Conservation (phyloP, 2,113 vertebrate genomes). For the Morone saxatilis region DNA sequence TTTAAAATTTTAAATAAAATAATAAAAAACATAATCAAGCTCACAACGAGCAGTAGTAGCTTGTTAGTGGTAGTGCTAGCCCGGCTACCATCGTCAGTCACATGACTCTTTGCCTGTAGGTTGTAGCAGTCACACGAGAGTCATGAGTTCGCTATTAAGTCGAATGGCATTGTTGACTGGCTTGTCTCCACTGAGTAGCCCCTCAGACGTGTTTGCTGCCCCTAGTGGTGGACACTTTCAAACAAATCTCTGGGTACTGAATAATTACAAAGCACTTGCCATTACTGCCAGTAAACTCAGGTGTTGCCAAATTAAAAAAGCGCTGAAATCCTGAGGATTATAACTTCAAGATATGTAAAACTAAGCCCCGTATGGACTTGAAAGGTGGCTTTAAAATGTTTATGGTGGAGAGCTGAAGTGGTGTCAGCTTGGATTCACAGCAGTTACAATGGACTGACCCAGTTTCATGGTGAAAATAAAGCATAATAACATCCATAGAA, state of each 20-base stretch:
- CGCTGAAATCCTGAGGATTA: background rate
- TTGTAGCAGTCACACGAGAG: too few species aligned
- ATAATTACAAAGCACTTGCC: too few species aligned
- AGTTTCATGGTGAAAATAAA: slow-evolving; percentile 19
- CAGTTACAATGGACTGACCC: slow-evolving; percentile 32
- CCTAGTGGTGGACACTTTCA: background rate
- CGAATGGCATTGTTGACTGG: background rate
- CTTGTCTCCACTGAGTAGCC: background rate
- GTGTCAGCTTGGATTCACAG: slow-evolving; percentile 16
- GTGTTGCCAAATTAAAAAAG: slow-evolving; percentile 1
- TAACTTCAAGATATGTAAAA: background rate
- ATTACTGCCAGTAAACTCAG: too few species aligned
- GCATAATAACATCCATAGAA: slow-evolving; percentile 18
- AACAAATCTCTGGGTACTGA: background rate
- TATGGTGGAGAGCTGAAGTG: background rate
- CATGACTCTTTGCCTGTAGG: too few species aligned
- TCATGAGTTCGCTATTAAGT: too few species aligned
- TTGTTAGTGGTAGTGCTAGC: too few species aligned
- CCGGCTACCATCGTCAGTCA: too few species aligned
- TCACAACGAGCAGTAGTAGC: too few species aligned
- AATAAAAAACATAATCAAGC: too few species aligned
- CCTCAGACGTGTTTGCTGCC: background rate
- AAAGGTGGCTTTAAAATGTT: slow-evolving; percentile 26
- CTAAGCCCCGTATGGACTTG: slow-evolving; percentile 10
- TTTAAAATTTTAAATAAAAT: too few species aligned